Evolutionary conservation across 2,797 vertebrate genomes (phyloP).

Genomic region (Danio albolineatus): DNA sequence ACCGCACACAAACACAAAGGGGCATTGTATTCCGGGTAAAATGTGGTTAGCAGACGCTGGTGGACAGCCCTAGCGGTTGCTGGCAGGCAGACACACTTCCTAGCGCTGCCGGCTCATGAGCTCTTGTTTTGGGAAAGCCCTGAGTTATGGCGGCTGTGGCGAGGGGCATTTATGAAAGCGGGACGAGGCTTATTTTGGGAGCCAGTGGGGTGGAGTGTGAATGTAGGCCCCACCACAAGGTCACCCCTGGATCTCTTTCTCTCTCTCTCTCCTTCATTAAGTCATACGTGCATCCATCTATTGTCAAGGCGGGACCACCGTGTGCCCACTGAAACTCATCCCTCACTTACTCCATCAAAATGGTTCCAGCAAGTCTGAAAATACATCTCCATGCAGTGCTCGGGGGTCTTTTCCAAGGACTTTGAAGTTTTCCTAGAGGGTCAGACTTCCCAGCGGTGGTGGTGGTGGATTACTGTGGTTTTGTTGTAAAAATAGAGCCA

Average conservation of each 20-base stretch:
- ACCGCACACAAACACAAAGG: slow-evolving; percentile 81
- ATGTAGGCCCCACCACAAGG: slow-evolving; percentile 54
- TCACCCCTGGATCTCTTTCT: slow-evolving; percentile 61
- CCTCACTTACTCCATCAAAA: slow-evolving; percentile 49
- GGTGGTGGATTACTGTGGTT: slow-evolving; percentile 28
- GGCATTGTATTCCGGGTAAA: slow-evolving; percentile 81
- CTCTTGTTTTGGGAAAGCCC: slow-evolving; percentile 79
- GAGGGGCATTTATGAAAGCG: slow-evolving; percentile 66
- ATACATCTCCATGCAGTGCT: slow-evolving; percentile 22
- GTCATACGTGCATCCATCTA: slow-evolving; percentile 11
- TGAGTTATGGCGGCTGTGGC: slow-evolving; percentile 72
- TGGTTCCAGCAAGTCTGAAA: slow-evolving; percentile 30
- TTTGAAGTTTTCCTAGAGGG: slow-evolving; percentile 45
- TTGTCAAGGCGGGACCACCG: slow-evolving; percentile 30
- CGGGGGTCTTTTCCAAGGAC: slow-evolving; percentile 13
- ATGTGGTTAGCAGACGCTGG: slow-evolving; percentile 82
- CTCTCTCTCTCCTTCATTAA: slow-evolving; percentile 50
- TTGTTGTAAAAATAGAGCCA: slow-evolving; percentile 26
- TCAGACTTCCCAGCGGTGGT: slow-evolving; percentile 23
- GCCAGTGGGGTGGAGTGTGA: slow-evolving; percentile 65
- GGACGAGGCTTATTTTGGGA: slow-evolving; percentile 75
- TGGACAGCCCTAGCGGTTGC: slow-evolving; percentile 76
- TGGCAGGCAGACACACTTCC: slow-evolving; percentile 81
- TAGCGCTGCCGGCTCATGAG: slow-evolving; percentile 81
- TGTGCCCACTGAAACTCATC: slow-evolving; percentile 16